phyloP scores from a whole-genome alignment of 2,113 vertebrate species.

The Myotis lucifugus region DNA sequence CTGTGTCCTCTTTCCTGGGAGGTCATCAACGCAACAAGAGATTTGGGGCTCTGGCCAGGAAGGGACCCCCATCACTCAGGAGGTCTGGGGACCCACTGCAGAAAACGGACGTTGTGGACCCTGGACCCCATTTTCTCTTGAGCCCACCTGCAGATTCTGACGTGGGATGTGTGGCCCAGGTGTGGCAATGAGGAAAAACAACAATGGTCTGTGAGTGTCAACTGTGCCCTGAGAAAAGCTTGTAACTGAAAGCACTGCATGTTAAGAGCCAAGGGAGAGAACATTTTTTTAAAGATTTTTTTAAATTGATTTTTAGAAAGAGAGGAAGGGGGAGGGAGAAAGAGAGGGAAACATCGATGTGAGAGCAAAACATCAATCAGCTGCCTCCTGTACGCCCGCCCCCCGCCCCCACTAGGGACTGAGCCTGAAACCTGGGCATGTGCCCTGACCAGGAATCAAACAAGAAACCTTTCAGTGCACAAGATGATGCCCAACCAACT shows the following conservation, averaged over 20 bases:
- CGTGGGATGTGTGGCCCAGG: not conserved
- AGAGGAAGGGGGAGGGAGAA: no score
- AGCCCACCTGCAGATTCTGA: not conserved
- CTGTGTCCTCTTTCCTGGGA: not conserved
- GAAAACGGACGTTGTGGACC: not conserved
- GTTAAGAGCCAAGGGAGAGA: not conserved
- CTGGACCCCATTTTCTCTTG: not conserved
- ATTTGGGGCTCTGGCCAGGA: not conserved
- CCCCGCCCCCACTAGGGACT: no score
- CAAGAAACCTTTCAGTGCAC: no score
- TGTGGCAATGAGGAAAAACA: not conserved
- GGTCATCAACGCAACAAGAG: not conserved
- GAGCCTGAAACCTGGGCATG: no score
- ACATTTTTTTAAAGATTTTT: fast-evolving
- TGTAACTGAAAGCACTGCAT: not conserved
- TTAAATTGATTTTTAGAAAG: no score
- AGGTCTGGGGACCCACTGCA: not conserved
- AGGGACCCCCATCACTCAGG: not conserved
- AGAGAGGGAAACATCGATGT: no score
- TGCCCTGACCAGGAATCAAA: no score
- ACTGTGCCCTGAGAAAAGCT: not conserved
- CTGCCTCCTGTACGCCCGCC: no score
- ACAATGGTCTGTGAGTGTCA: not conserved
- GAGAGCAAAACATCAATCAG: no score
- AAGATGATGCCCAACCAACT: no score